Percentiles rank a stretch among this genome's conserved stretches.
These are phyloP conservation scores for Amphiprion percula DNA, from an alignment of 2,113 vertebrate genomes.

Conservation along the genomic window DNA sequence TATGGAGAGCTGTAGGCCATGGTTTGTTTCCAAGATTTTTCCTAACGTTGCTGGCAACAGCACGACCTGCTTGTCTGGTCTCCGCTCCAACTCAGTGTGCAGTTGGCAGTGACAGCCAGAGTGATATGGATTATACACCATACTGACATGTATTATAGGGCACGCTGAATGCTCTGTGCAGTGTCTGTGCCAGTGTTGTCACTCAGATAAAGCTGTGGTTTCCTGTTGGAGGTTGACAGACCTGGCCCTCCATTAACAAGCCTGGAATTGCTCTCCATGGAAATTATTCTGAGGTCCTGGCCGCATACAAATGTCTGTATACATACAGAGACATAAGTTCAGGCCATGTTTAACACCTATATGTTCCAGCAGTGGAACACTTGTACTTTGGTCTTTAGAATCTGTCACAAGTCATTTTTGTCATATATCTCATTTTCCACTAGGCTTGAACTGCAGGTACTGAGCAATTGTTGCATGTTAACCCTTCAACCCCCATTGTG, in stretches of 20 bases:
- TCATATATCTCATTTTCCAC: neutral
- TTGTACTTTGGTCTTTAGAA: conserved; percentile 1
- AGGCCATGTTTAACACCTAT: conserved; percentile 19
- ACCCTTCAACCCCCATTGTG: neutral
- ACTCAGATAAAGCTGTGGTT: conserved; percentile 71
- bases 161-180: conserved; percentile 54
- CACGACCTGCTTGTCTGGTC: conserved; percentile 36
- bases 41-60: conserved; percentile 24
- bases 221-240: conserved; percentile 64
- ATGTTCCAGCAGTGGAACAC: neutral
- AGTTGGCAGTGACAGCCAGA: conserved; percentile 62
- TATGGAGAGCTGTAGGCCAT: conserved; percentile 11
- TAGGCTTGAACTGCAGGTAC: conserved; percentile 16
- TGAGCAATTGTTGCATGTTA: conserved; percentile 7
- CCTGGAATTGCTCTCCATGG: conserved; percentile 38
- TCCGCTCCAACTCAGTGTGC: conserved; percentile 30
- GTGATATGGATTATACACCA: conserved; percentile 68
- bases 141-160: conserved; percentile 61
- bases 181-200: conserved; percentile 68
- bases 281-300: conserved; percentile 31
- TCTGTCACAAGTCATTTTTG: neutral
- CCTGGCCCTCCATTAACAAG: conserved; percentile 48
- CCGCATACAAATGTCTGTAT: conserved; percentile 26
- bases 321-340: conserved; percentile 23
- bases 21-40: conserved; percentile 43